Base-by-base conservation (phyloP, 1,140 invertebrate genomes). In the Temnothorax longispinosus region DNA sequence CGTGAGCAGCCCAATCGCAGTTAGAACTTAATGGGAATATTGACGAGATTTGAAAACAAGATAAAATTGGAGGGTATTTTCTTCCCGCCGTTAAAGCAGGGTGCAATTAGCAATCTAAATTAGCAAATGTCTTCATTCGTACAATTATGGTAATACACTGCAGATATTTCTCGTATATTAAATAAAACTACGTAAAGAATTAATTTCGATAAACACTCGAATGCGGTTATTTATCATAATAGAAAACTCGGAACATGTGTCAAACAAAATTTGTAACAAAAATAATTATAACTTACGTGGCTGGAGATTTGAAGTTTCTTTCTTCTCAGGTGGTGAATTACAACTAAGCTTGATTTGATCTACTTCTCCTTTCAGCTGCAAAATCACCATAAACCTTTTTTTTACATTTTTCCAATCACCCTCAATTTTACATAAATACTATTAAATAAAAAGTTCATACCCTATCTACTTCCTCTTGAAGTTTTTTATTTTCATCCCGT, bases 381-480 rank as follows among this genome's bases (percentile, higher is more conserved):
- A 92, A 74, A 87, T 5, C 41, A 15, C 13, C 3, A 11, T 50
- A 38, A 52, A 21, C 7, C 38, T 5, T 47, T 58, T 38, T 3
- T 4, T 38, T 52, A 52, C 27, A 86, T 21, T 69, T n/a, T 81
- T 54, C n/a, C 62, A 72, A 6, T 56, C 5, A 56, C 13, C 54
- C 21, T 81, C 44, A 50, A 41, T 15, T 77, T 47, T 74, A 47
- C 35, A n/a, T 78, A 21, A 35, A 15, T 38, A 6, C 2, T n/a
- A 41, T 47, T 69, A 52, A 80, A 15, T 35, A 64, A 75, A 54
- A 21, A 27, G 15, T 18, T 52, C 75, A 41, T 90, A 95, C 95
- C 78, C 90, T 90, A 4, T 94, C 88, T 38, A 95, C 52, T 54
- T 95, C 92, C 38, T 93, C 85, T 64, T 93, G 91, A n/a, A 96